phyloP scores from a whole-genome alignment of 2,797 vertebrate species.

The Lutjanus argentimaculatus region DNA sequence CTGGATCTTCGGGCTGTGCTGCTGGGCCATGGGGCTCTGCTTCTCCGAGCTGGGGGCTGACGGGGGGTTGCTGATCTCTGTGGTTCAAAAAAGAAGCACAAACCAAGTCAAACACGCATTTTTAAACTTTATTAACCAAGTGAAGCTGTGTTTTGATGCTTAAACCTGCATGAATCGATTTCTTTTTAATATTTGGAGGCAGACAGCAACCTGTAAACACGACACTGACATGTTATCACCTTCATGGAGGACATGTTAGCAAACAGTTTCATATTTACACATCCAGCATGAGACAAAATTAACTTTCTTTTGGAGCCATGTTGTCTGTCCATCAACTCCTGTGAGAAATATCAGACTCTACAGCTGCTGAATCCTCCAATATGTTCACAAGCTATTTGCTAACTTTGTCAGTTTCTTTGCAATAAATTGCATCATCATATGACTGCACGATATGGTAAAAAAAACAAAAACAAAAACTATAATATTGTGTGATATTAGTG shows the following conservation, averaged over 20 bases:
- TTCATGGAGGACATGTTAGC: not conserved
- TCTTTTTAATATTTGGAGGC: slow-evolving; percentile 1
- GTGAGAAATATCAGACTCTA: not conserved
- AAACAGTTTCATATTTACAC: not conserved
- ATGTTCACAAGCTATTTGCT: not conserved
- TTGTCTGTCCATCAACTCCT: not conserved
- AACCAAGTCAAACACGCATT: not conserved
- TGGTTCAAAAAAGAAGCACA: not conserved
- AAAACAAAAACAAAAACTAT: too few relatives aligned
- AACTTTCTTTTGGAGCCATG: not conserved
- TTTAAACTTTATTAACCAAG: slow-evolving; percentile 11
- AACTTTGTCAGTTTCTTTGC: not conserved
- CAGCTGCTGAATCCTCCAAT: not conserved
- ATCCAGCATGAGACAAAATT: not conserved
- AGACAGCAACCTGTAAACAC: slow-evolving; percentile 1
- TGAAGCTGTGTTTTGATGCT: not conserved
- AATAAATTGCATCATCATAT: too few relatives aligned
- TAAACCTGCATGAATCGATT: not conserved
- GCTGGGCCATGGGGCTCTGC: slow-evolving; percentile 96
- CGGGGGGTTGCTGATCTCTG: slow-evolving; percentile 94
- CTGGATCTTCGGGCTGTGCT: slow-evolving; percentile 90
- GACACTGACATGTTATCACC: not conserved
- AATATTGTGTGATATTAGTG: too few relatives aligned
- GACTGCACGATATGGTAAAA: too few relatives aligned
- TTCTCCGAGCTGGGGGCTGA: slow-evolving; percentile 96